A percentile compares a stretch with the other conserved stretches of the same genome.
Conservation (phyloP, 2,113 vertebrate genomes). For the Brachionichthys hirsutus region DNA sequence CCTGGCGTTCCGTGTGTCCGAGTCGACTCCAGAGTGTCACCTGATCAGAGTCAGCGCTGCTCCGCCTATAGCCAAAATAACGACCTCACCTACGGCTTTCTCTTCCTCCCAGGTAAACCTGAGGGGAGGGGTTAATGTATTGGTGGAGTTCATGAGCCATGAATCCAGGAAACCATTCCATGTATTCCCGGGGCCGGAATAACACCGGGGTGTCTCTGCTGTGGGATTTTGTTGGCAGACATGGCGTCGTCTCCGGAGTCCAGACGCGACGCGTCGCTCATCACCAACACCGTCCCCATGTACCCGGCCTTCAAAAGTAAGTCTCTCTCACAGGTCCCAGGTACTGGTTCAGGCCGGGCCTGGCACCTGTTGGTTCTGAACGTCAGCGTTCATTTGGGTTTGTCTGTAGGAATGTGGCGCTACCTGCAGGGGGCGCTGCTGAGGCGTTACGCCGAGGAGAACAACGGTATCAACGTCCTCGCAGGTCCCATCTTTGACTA, state of each 20-base stretch:
- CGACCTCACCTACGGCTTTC: conserved; percentile 85
- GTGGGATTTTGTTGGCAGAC: conserved; percentile 75
- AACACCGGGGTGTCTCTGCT: not conserved
- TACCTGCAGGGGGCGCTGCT: conserved; percentile 64
- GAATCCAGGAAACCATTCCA: too few relatives aligned
- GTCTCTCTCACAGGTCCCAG: conserved; percentile 51
- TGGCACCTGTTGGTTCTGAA: conserved; percentile 48
- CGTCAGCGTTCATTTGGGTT: too few relatives aligned
- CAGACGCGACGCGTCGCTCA: conserved; percentile 88
- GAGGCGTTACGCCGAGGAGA: conserved; percentile 51
- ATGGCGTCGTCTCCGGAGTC: conserved; percentile 86
- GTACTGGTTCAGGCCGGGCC: not conserved
- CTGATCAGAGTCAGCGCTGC: conserved; percentile 87
- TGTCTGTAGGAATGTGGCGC: conserved; percentile 54
- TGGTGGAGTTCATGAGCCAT: too few relatives aligned
- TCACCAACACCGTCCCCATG: conserved; percentile 95
- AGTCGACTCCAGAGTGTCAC: conserved; percentile 84
- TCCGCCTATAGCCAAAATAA: conserved; percentile 77
- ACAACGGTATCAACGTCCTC: conserved; percentile 55
- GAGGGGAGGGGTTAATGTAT: not conserved
- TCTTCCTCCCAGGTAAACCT: conserved; percentile 88
- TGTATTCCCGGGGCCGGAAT: too few relatives aligned
- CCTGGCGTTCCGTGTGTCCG: conserved; percentile 78
- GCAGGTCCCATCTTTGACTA: conserved; percentile 56
- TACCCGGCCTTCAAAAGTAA: conserved; percentile 96